Base-by-base conservation (phyloP, 2,888 invertebrate genomes). In the Hydrotaea diabolus region DNA sequence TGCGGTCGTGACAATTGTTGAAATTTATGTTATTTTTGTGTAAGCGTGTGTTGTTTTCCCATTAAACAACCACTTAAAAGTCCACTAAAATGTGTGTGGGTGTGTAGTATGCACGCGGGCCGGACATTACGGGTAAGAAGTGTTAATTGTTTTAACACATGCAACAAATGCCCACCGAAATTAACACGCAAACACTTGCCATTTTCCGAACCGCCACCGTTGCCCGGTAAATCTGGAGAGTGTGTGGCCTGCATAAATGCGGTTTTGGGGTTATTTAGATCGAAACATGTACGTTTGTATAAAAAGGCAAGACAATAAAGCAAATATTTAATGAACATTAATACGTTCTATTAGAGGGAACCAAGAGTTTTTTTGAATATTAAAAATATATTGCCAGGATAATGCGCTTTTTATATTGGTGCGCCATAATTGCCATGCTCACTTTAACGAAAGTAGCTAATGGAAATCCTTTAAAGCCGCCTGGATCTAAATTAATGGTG, bases 61-160 rank as follows among this genome's bases (percentile, higher is more conserved):
- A 26, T 55, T 8, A 55, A 73, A 73, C 77, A 73, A 36, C 57
- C 57, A 72, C 43, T 76, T 76, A 76, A 76, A 62, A 76, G 39
- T 72, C 59, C 71, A 77, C 66, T 74, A 73, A 82, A 15, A 59
- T 59, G 23, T 57, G 21, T 9, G 19, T 4, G 31, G 7, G 17
- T 55, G 55, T 21, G 53, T 21, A n/a, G 4, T n/a, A n/a, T 49
- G 4, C n/a, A n/a, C n/a, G 39, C 49, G n/a, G 21, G 13, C 26
- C 26, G 15, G 49, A 49, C 15, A 13, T 49, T 49, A n/a, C n/a
- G 8, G 5, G n/a, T 2, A 9, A 43, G 46, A 80, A 73, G 73
- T 73, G 73, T 81, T 81, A 57, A 81, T 73, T 77, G 36, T 57
- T 77, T 74, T 39, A 43, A 49, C 73, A 82, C 77, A 74, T 82